Evolutionary conservation across 2,113 vertebrate genomes (phyloP).

Genomic region (Bufo bufo): DNA sequence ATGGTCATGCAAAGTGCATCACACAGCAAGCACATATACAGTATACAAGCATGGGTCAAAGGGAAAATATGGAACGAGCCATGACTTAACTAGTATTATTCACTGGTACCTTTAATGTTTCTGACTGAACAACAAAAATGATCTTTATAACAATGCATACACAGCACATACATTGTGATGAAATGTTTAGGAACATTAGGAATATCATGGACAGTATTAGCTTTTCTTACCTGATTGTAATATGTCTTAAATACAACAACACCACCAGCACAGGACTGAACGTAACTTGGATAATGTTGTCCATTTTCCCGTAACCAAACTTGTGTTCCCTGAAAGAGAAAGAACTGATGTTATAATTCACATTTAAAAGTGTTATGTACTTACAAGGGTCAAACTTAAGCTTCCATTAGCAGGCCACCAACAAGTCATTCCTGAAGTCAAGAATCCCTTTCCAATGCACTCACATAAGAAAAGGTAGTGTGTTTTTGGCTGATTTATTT

Average conservation of each 20-base stretch:
- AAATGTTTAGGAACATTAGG: not conserved
- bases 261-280: slow-evolving; percentile 89
- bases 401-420: not conserved
- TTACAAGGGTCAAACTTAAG: not conserved
- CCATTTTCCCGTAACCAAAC: slow-evolving; percentile 94
- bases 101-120: no score
- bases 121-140: no score
- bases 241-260: slow-evolving; percentile 86
- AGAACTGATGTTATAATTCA: slow-evolving; percentile 24
- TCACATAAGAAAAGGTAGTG: no score
- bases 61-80: no score
- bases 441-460: no score
- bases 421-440: not conserved
- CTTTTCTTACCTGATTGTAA: slow-evolving; percentile 84
- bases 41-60: no score
- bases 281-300: slow-evolving; percentile 88
- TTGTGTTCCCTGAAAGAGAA: slow-evolving; percentile 81
- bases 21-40: no score
- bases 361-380: not conserved
- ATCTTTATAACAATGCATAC: no score
- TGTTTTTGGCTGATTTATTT: no score
- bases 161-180: not conserved
- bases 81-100: no score
- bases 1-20: no score
- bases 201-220: not conserved